Evolutionary conservation across 2,113 vertebrate genomes (phyloP), one percentile per base, ranked within the genome.

Genomic region (Polypterus senegalus): DNA sequence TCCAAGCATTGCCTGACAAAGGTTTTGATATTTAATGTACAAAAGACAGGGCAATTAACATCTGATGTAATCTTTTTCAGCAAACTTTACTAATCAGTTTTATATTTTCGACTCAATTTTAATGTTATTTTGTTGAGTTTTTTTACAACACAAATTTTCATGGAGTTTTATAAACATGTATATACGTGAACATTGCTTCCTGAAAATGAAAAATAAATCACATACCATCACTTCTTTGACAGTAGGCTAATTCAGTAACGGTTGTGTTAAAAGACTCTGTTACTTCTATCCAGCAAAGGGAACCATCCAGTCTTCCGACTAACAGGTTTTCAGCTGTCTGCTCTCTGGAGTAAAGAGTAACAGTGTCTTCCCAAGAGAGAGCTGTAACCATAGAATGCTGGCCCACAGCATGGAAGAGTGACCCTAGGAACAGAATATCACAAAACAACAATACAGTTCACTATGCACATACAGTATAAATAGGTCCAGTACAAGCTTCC

Each of bases 211-310:
- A 45, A n/a, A 11, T 48, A 57, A 4, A 60, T 51, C 48, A 58
- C 72, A 69, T 65, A 88, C 87, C 74, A 64, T 89, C 83, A 47
- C 76, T 79, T 56, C 79, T 80, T 66, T 80, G 70, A 69, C 82
- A 89, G 64, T 77, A 77, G 43, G 61, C 65, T 44, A 89, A 76
- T 57, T 83, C 81, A 3, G 70, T 81, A 62, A 71, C 78, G 53
- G 75, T 76, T 45, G 84, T 78, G 1, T 62, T 61, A 46, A 85
- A 64, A 7, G 78, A 70, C 4, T 77, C 75, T 3, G 74, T 71
- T 66, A 86, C 78, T 69, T 84, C 81, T 69, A 88, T 72, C 81
- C 83, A 86, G 75, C 81, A 84, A 58, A 89, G 80, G 10, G 87
- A 84, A 61, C 86, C 86, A 7, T 89, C 81, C 69, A 86, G 74